phyloP scores from a whole-genome alignment of 2,797 vertebrate species.

The Eospalax fontanierii region DNA sequence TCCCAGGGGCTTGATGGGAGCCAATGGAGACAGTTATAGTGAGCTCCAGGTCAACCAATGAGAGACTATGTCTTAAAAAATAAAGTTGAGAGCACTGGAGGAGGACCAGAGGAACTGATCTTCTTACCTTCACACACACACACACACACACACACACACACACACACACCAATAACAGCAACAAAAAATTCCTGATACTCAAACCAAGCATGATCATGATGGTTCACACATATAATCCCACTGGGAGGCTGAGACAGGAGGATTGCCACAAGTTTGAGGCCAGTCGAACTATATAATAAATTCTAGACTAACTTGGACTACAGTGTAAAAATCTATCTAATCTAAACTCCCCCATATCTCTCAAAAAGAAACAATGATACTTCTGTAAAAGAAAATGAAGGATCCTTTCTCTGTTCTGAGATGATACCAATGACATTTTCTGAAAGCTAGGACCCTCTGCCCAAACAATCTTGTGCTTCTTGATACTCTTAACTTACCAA shows the following conservation, averaged over 20 bases:
- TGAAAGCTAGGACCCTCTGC: background rate
- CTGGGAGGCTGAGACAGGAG: background rate
- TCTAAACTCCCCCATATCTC: too few species aligned
- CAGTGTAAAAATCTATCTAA: background rate
- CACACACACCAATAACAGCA: too few species aligned
- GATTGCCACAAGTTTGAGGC: background rate
- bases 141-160: too few species aligned
- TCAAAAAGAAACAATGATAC: background rate
- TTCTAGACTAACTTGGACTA: background rate
- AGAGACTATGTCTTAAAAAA: too few species aligned
- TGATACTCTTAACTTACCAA: background rate
- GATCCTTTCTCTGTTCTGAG: background rate
- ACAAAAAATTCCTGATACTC: background rate
- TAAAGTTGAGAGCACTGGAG: too few species aligned
- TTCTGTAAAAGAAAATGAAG: conserved; percentile 57
- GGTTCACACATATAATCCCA: background rate
- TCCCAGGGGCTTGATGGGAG: too few species aligned
- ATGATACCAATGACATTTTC: background rate
- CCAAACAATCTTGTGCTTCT: background rate
- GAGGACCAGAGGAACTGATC: too few species aligned
- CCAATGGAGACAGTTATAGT: too few species aligned
- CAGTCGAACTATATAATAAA: background rate
- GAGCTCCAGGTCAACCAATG: too few species aligned
- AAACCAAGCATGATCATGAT: background rate
- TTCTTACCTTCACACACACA: too few species aligned